A percentile compares a stretch with the other conserved stretches of the same genome.
phyloP scores from a whole-genome alignment of 1,140 invertebrate genomes.

The Drosophila kanapiae region DNA sequence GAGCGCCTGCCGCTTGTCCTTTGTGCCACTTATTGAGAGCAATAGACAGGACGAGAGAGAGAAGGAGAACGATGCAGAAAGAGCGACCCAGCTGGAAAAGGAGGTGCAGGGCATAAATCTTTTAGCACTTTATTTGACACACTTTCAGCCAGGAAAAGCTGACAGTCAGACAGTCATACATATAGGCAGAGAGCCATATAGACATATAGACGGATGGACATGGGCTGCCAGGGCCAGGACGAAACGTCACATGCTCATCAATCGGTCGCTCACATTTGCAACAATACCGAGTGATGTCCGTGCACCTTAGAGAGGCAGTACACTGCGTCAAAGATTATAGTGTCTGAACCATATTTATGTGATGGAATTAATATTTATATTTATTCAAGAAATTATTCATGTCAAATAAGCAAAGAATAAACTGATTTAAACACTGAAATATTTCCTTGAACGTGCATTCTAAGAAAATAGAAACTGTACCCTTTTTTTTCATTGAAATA shows the following conservation, averaged over 20 bases:
- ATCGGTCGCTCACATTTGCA: slow-evolving; percentile 67
- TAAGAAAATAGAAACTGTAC: too few relatives aligned
- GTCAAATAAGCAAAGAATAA: background rate
- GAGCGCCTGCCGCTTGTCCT: slow-evolving; percentile 55
- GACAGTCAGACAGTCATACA: slow-evolving; percentile 13
- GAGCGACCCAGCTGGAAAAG: slow-evolving; percentile 34
- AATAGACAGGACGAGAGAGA: slow-evolving; percentile 43
- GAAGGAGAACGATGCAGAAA: slow-evolving; percentile 1
- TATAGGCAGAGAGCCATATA: slow-evolving; percentile 12
- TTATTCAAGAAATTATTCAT: background rate
- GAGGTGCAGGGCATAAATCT: slow-evolving; percentile 76
- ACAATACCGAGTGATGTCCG: slow-evolving; percentile 56
- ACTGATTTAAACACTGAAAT: background rate
- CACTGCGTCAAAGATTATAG: background rate
- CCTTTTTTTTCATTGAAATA: background rate
- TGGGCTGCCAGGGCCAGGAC: background rate
- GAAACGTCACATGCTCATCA: slow-evolving; percentile 63
- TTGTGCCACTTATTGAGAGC: slow-evolving; percentile 72
- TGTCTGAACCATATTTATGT: background rate
- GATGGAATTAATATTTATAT: background rate
- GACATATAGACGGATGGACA: slow-evolving; percentile 15
- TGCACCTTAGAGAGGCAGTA: slow-evolving; percentile 57
- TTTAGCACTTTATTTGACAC: slow-evolving; percentile 83
- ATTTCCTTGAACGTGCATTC: background rate
- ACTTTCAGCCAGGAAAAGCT: slow-evolving; percentile 49